These are phyloP conservation scores for Euschistus heros DNA, from an alignment of 1,140 invertebrate species.

Conservation along the genomic window DNA sequence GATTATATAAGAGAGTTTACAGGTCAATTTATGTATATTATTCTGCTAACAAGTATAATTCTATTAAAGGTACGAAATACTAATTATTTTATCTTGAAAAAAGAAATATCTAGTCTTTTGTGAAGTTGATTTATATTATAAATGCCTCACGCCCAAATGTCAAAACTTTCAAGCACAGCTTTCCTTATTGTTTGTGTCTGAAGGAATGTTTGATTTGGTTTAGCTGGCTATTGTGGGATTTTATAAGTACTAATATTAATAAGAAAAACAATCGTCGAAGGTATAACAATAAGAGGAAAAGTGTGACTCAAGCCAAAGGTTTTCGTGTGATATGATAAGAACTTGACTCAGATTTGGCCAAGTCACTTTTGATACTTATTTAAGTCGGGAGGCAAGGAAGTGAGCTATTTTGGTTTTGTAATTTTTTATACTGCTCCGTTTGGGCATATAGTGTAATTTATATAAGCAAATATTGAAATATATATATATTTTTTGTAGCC, in stretches of 20 bases:
- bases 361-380: slow-evolving; percentile 22
- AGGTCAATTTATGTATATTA: neutral
- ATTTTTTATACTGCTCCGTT: slow-evolving; percentile 23
- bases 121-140: neutral
- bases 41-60: neutral
- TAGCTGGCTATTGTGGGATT: neutral
- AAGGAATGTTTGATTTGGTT: neutral
- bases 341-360: slow-evolving; percentile 24
- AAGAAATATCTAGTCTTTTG: slow-evolving; percentile 2
- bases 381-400: slow-evolving; percentile 16
- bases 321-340: slow-evolving; percentile 26
- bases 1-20: slow-evolving; percentile 2
- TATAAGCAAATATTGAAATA: slow-evolving; percentile 18
- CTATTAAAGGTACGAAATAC: neutral
- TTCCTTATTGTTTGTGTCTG: neutral
- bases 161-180: neutral
- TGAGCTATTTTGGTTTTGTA: slow-evolving; percentile 23
- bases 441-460: slow-evolving; percentile 24
- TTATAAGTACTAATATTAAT: neutral
- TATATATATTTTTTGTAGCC: slow-evolving; percentile 24
- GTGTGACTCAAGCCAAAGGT: slow-evolving; percentile 23
- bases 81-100: slow-evolving; percentile 5
- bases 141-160: too few relatives aligned
- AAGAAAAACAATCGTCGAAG: too few relatives aligned
- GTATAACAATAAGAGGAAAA: neutral